phyloP scores from a whole-genome alignment of 2,888 invertebrate genomes.

The Tiphia femorata region DNA sequence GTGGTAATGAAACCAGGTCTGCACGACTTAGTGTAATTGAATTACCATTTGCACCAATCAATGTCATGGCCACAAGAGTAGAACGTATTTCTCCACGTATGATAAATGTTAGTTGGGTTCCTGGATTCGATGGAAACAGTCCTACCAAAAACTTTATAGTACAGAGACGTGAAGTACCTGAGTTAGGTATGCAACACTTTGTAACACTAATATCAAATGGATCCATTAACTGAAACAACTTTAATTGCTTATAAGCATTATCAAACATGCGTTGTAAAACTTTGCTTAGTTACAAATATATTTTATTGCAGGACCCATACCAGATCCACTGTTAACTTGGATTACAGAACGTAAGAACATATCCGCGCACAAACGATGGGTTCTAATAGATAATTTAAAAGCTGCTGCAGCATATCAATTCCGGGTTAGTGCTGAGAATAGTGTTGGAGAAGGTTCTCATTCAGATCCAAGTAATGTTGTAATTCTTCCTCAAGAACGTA shows the following conservation, averaged over 20 bases:
- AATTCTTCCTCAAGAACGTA: constrained; percentile 96
- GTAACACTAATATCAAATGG: too few species aligned
- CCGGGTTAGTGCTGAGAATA: constrained; percentile 95
- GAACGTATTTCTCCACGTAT: constrained; percentile 79
- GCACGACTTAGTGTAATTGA: constrained; percentile 92
- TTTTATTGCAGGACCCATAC: constrained; percentile 90
- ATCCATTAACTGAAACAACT: neutral
- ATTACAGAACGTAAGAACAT: constrained; percentile 89
- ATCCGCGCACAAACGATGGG: constrained; percentile 83
- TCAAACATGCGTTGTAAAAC: neutral
- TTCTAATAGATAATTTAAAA: constrained; percentile 86
- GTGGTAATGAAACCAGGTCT: constrained; percentile 92
- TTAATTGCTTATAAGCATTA: too few species aligned
- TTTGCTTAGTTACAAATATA: too few species aligned
- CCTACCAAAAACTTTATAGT: constrained; percentile 93
- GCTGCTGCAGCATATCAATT: constrained; percentile 98
- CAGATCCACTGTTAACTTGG: constrained; percentile 89
- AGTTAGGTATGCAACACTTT: constrained; percentile 76
- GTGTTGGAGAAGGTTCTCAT: constrained; percentile 93
- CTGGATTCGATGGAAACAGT: constrained; percentile 97
- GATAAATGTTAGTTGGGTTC: constrained; percentile 94
- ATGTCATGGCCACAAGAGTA: constrained; percentile 81
- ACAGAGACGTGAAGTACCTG: constrained; percentile 90
- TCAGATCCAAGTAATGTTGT: constrained; percentile 92
- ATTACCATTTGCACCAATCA: constrained; percentile 92